Evolutionary conservation across 2,888 invertebrate species (phyloP).

Genomic region (Gryllus longicercus): DNA sequence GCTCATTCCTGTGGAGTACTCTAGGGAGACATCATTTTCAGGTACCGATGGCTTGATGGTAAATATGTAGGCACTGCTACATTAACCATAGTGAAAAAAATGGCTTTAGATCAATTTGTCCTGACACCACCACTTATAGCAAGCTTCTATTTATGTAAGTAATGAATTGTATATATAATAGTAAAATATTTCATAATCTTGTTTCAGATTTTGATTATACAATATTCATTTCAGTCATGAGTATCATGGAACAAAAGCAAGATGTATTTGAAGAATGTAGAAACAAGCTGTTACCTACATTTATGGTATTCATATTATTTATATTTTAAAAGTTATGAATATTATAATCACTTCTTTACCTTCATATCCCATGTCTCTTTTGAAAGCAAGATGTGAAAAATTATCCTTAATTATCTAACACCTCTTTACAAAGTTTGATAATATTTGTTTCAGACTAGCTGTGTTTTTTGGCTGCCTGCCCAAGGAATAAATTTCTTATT

Average conservation of each 20-base stretch:
- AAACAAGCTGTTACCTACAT: slow-evolving; percentile 67
- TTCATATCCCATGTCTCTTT: slow-evolving; percentile 11
- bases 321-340: not conserved
- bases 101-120: slow-evolving; percentile 70
- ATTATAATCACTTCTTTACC: not conserved
- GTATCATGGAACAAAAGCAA: slow-evolving; percentile 66
- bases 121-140: slow-evolving; percentile 70
- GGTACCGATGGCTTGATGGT: slow-evolving; percentile 76
- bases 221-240: slow-evolving; percentile 64
- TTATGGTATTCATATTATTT: slow-evolving; percentile 38
- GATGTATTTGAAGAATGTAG: slow-evolving; percentile 68
- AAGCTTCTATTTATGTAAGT: slow-evolving; percentile 69
- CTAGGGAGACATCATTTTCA: slow-evolving; percentile 45
- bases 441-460: slow-evolving; percentile 57
- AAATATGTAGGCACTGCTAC: slow-evolving; percentile 63
- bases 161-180: not conserved
- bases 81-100: slow-evolving; percentile 63
- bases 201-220: not conserved
- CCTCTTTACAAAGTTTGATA: not conserved
- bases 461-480: slow-evolving; percentile 79
- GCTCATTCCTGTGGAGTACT: no score
- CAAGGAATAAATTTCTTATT: slow-evolving; percentile 74
- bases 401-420: no score
- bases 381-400: not conserved
- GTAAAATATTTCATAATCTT: not conserved